Percentiles rank a stretch among this genome's conserved stretches.
Evolutionary conservation across 2,888 invertebrate genomes (phyloP).

Genomic region (Neoscelio sp.): DNA sequence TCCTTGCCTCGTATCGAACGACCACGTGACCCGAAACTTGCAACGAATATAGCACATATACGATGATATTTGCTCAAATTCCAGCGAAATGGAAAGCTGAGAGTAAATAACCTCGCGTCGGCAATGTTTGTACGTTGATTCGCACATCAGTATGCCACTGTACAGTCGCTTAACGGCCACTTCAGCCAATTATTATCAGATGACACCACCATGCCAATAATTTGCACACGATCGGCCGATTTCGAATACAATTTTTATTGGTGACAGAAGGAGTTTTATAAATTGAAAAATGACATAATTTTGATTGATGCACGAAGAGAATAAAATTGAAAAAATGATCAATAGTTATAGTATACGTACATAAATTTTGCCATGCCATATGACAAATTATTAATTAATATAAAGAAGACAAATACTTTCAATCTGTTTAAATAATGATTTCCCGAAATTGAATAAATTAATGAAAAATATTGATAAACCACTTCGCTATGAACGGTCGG

Average conservation of each 20-base stretch:
- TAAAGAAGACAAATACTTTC: too few species aligned
- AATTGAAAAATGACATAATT: too few species aligned
- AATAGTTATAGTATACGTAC: too few species aligned
- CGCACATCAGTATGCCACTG: conserved; percentile 44
- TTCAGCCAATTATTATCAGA: conserved; percentile 54
- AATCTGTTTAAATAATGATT: too few species aligned
- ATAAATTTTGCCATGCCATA: too few species aligned
- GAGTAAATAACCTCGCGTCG: conserved; percentile 59
- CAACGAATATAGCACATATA: conserved; percentile 30
- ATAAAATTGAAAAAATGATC: too few species aligned
- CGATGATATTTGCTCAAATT: conserved; percentile 60
- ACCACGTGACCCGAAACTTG: conserved; percentile 41
- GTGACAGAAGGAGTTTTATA: too few species aligned
- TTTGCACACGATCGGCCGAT: not conserved
- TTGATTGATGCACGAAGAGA: too few species aligned
- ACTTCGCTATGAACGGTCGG: too few species aligned
- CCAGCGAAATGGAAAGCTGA: conserved; percentile 64
- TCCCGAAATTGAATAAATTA: too few species aligned
- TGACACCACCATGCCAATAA: conserved; percentile 37
- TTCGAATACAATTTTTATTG: not conserved
- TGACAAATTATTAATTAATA: too few species aligned
- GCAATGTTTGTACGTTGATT: conserved; percentile 55
- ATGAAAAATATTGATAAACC: too few species aligned
- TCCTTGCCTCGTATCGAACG: conserved; percentile 63
- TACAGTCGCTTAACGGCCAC: conserved; percentile 51